phyloP scores from a whole-genome alignment of 2,888 invertebrate genomes.

The Cheilosia variabilis region DNA sequence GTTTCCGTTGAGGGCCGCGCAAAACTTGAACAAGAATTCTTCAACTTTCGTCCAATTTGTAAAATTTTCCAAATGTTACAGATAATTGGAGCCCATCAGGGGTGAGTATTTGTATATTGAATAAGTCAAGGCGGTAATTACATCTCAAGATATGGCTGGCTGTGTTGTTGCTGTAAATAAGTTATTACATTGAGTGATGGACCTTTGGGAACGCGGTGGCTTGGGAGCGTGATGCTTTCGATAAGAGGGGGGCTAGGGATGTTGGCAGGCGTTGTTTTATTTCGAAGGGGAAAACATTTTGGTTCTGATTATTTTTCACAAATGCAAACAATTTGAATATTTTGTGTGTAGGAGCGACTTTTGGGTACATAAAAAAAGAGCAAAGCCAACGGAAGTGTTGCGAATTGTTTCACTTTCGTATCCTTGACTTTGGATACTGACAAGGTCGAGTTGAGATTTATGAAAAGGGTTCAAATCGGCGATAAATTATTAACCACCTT shows the following conservation, averaged over 20 bases:
- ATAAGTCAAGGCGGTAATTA: conserved; percentile 54
- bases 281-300: conserved; percentile 8
- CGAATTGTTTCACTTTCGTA: no score
- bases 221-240: conserved; percentile 2
- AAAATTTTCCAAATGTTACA: conserved; percentile 30
- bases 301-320: background rate
- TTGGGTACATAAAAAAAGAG: background rate
- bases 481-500: no score
- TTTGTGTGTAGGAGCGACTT: background rate
- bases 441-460: no score
- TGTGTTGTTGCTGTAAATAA: conserved; percentile 25
- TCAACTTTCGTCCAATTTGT: conserved; percentile 9
- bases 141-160: conserved; percentile 34
- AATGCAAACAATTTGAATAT: background rate
- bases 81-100: conserved; percentile 23
- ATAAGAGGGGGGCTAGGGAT: conserved; percentile 12
- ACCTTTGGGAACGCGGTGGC: background rate
- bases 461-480: no score
- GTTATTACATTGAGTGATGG: conserved; percentile 7
- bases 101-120: conserved; percentile 21
- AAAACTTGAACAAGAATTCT: conserved; percentile 1
- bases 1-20: background rate
- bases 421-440: no score
- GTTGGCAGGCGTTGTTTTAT: conserved; percentile 9
- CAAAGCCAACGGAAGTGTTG: no score